Conservation (phyloP, 2,797 vertebrate genomes). For the Sebastes trivittatus region DNA sequence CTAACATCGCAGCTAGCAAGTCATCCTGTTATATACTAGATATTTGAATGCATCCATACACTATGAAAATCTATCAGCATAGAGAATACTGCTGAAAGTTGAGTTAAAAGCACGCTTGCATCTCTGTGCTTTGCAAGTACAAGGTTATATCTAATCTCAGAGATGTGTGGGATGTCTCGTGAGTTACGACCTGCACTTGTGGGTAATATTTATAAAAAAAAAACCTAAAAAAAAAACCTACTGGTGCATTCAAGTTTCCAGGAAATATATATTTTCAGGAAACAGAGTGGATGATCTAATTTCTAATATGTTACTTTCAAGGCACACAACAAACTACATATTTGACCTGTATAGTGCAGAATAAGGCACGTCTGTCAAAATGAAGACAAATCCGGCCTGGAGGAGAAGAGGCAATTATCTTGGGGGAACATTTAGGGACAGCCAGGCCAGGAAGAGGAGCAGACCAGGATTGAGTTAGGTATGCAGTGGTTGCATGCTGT, state of each 20-base stretch:
- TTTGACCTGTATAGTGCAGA: not conserved
- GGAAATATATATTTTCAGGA: not conserved
- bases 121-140: slow-evolving; percentile 5
- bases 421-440: slow-evolving; percentile 42
- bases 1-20: not conserved
- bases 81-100: not conserved
- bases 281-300: not conserved
- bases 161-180: not conserved
- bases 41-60: not conserved
- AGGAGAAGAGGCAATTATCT: slow-evolving; percentile 31
- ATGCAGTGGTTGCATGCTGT: slow-evolving; percentile 9
- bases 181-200: not conserved
- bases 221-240: not conserved
- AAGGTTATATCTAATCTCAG: slow-evolving; percentile 4
- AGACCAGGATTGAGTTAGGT: slow-evolving; percentile 47
- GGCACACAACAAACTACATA: not conserved
- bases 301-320: not conserved
- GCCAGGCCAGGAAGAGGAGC: slow-evolving; percentile 36
- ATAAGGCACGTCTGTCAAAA: slow-evolving; percentile 11
- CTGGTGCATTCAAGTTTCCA: not conserved
- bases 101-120: not conserved
- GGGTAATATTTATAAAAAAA: too few relatives aligned
- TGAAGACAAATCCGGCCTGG: slow-evolving; percentile 38
- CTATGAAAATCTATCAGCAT: not conserved
- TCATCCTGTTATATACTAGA: not conserved